Evolutionary conservation across 2,797 vertebrate species (phyloP).

Genomic region (Scomberomorus guttatus): DNA sequence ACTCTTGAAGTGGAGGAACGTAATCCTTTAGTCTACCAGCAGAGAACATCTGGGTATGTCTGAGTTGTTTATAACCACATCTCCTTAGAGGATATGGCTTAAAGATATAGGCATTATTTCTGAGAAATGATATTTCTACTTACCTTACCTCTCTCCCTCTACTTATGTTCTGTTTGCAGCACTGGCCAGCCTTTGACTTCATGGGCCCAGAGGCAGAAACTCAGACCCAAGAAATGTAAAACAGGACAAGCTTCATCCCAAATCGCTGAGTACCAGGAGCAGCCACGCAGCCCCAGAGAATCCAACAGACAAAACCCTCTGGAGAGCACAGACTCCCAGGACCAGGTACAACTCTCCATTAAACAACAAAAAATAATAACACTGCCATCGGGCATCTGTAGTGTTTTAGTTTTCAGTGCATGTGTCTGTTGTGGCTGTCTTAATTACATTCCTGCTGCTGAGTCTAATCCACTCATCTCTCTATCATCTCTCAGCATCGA

Average conservation of each 20-base stretch:
- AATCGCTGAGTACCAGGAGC: slow-evolving; percentile 51
- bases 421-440: slow-evolving; percentile 26
- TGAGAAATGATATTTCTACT: too few relatives aligned
- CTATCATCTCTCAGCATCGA: slow-evolving; percentile 82
- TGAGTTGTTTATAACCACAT: not conserved
- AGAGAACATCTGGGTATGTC: slow-evolving; percentile 75
- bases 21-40: slow-evolving; percentile 62
- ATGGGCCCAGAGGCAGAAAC: slow-evolving; percentile 94
- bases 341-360: slow-evolving; percentile 70
- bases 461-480: slow-evolving; percentile 44
- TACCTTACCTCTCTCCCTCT: too few relatives aligned
- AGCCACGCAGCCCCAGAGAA: slow-evolving; percentile 42
- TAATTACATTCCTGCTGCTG: slow-evolving; percentile 12
- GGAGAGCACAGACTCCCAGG: slow-evolving; percentile 67
- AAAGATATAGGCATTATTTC: too few relatives aligned
- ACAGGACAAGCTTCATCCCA: slow-evolving; percentile 46
- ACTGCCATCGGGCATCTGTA: not conserved
- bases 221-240: slow-evolving; percentile 85
- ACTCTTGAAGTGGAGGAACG: slow-evolving; percentile 22
- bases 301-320: slow-evolving; percentile 38
- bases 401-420: not conserved
- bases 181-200: slow-evolving; percentile 91
- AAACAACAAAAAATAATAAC: too few relatives aligned
- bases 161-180: slow-evolving; percentile 49
- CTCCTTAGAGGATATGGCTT: not conserved